Evolutionary conservation across 2,797 vertebrate species (phyloP), one percentile per base, ranked within the genome.

Genomic region (Gymnodraco acuticeps): DNA sequence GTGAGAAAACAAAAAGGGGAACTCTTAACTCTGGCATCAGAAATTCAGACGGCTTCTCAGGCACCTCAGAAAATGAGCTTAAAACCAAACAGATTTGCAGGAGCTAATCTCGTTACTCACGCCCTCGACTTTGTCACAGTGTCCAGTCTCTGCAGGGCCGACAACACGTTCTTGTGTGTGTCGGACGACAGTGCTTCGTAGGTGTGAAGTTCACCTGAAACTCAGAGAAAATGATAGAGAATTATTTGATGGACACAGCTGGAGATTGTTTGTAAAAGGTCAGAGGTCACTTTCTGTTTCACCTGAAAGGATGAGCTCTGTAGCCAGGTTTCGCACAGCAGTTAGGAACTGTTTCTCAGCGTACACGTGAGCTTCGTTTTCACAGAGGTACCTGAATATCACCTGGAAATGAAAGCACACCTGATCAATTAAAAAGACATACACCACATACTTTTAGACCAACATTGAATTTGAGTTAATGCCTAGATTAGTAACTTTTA

Each of bases 111-210:
- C n/a, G 69, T 75, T 77, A 95, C 96, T 96, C 93, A 99, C 98
- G 3, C 76, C 91, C 92, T 96, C 61, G 78, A 89, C 92, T 93
- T 97, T 27, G 94, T 94, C 45, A 95, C 80, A 9, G 89, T 93
- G 1, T 93, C 92, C 23, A 97, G 92, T 55, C 96, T 92, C 51
- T 93, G 87, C 68, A 98, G 94, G 31, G 96, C 92, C 10, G 93
- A 85, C 77, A 99, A 80, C 74, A 93, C 93, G 47, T 99, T 99
- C 82, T 96, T 99, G 78, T 97, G 97, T 11, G 94, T 87, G 70
- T 99, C 97, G 0, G 96, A 96, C 10, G 98, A 99, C 19, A 99
- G 93, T 0, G 94, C 94, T 65, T 99, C 97, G 0, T 96, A 96
- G 80, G 97, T 96, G 62, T 91, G 86, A 0, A 95, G 95, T 59